Conservation (phyloP, 2,113 vertebrate genomes). For the Perca fluviatilis region DNA sequence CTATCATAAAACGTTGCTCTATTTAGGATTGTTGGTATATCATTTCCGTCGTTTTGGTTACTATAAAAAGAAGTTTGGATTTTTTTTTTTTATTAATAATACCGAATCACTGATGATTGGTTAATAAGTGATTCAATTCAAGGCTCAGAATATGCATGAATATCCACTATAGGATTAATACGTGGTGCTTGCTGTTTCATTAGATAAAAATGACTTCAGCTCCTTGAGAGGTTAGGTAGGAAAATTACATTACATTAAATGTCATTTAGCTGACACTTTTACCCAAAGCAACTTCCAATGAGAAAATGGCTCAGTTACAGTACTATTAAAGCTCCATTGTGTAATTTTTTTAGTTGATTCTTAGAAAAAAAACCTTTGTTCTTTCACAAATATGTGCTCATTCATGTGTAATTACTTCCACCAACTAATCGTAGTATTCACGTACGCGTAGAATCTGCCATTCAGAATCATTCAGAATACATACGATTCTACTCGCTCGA, state of each 20-base stretch:
- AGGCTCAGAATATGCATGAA: constrained; percentile 4
- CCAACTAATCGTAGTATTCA: no score
- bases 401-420: no score
- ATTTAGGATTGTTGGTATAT: neutral
- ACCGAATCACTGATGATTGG: neutral
- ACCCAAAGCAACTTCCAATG: no score
- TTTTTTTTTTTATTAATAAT: neutral
- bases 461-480: no score
- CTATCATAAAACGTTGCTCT: neutral
- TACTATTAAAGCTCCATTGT: no score
- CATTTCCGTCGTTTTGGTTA: neutral
- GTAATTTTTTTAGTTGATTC: no score
- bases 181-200: constrained; percentile 12
- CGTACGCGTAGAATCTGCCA: no score
- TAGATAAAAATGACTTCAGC: constrained; percentile 38
- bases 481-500: no score
- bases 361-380: no score
- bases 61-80: neutral
- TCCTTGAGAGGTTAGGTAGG: neutral
- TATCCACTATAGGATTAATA: neutral
- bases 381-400: no score
- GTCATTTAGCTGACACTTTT: no score
- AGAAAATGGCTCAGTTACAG: neutral
- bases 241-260: neutral
- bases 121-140: constrained; percentile 5